Percentiles rank a stretch among this genome's conserved stretches.
phyloP scores from a whole-genome alignment of 1,140 invertebrate species.

The Apolygus lucorum region DNA sequence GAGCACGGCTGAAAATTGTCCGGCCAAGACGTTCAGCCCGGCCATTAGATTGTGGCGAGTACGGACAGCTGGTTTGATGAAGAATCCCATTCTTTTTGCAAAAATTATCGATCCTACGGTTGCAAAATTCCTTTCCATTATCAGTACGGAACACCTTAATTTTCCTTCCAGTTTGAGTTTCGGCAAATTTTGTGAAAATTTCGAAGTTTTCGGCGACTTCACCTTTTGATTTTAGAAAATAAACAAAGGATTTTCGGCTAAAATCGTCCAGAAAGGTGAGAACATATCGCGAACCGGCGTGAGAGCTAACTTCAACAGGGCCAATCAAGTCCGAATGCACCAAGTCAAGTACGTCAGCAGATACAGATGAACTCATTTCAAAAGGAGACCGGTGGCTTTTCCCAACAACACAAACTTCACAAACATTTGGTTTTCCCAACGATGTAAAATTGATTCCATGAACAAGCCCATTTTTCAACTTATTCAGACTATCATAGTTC shows the following conservation, averaged over 20 bases:
- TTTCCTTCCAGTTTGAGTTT: constrained; percentile 35
- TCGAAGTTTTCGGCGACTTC: constrained; percentile 36
- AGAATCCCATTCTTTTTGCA: no score
- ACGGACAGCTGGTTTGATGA: no score
- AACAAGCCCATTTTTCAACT: neutral
- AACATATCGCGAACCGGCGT: neutral
- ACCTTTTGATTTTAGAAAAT: neutral
- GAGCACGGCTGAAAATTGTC: no score
- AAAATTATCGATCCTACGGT: no score
- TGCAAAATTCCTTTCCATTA: no score
- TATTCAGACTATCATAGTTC: neutral
- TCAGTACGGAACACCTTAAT: no score
- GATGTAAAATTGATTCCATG: neutral
- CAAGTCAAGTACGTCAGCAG: neutral
- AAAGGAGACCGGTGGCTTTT: neutral
- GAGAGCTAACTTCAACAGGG: neutral
- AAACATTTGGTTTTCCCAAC: neutral
- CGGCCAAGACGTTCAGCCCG: no score
- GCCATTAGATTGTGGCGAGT: no score
- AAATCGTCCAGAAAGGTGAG: neutral
- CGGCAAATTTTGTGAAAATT: no score
- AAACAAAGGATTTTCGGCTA: neutral
- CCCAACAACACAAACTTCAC: neutral
- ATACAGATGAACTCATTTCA: neutral
- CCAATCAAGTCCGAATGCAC: neutral